These are phyloP conservation scores for Ceratothoa steindachneri DNA, from an alignment of 2,888 invertebrate genomes.

Conservation along the genomic window DNA sequence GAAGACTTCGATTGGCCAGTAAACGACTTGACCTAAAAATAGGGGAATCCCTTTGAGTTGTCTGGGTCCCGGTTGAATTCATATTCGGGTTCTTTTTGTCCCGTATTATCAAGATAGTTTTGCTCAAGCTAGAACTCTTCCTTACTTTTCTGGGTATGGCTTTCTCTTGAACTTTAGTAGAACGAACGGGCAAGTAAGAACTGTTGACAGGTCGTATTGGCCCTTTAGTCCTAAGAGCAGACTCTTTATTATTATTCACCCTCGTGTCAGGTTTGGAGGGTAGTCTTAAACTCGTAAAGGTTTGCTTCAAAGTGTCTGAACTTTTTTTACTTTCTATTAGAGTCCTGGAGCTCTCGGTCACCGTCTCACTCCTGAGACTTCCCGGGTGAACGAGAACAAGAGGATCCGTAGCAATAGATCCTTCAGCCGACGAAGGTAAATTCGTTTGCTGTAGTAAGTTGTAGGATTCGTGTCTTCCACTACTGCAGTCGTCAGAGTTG, in stretches of 20 bases:
- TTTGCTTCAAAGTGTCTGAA: neutral
- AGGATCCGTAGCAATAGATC: neutral
- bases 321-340: neutral
- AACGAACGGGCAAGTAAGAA: neutral
- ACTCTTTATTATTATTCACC: neutral
- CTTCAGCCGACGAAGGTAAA: neutral
- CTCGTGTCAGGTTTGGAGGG: neutral
- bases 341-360: neutral
- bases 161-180: neutral
- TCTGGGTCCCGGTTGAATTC: neutral
- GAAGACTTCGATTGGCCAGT: neutral
- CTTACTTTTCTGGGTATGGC: neutral
- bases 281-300: neutral
- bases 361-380: neutral
- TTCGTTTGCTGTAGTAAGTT: neutral
- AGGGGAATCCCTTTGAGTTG: neutral
- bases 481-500: neutral
- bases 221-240: neutral
- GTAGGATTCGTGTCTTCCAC: neutral
- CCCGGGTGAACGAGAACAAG: neutral
- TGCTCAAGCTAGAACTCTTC: neutral
- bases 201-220: neutral
- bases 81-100: neutral
- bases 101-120: neutral
- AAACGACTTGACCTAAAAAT: neutral